Percentiles rank a stretch among this genome's conserved stretches.
Conservation (phyloP, 1,140 invertebrate species). For the Prorops nasuta region DNA sequence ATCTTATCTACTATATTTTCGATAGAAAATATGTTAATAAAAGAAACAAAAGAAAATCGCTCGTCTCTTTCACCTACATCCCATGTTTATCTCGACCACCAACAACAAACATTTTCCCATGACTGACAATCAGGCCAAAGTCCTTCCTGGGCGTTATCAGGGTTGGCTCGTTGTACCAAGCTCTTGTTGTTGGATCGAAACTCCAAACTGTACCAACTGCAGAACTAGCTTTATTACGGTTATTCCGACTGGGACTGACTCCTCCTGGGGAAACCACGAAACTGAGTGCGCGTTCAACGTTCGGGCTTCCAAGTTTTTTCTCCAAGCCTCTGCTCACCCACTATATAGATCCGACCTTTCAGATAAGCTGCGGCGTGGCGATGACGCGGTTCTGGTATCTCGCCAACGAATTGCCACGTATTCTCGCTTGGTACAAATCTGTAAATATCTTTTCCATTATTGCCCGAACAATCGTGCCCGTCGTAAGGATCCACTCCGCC, state of each 20-base stretch:
- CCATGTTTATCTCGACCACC: slow-evolving; percentile 64
- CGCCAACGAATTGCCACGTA: slow-evolving; percentile 60
- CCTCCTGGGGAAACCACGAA: slow-evolving; percentile 59
- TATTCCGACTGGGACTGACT: slow-evolving; percentile 60
- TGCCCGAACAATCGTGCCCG: slow-evolving; percentile 51
- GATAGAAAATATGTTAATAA: neutral
- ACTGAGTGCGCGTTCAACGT: neutral
- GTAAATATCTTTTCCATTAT: slow-evolving; percentile 60
- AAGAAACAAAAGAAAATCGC: too few species aligned
- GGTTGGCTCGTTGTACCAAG: slow-evolving; percentile 61
- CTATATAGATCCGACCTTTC: slow-evolving; percentile 60
- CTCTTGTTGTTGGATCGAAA: slow-evolving; percentile 59
- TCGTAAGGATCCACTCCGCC: slow-evolving; percentile 63
- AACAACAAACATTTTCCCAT: slow-evolving; percentile 61
- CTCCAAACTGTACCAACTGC: slow-evolving; percentile 64
- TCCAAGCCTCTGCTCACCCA: slow-evolving; percentile 54
- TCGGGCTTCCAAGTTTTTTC: neutral
- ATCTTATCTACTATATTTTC: slow-evolving; percentile 1
- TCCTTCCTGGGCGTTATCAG: slow-evolving; percentile 60
- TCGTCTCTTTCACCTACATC: slow-evolving; percentile 47
- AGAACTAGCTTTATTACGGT: slow-evolving; percentile 54
- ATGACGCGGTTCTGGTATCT: slow-evolving; percentile 62
- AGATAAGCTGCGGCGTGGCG: slow-evolving; percentile 61
- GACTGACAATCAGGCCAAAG: slow-evolving; percentile 60
- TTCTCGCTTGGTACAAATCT: slow-evolving; percentile 59